Evolutionary conservation across 1,140 invertebrate genomes (phyloP).

Genomic region (Dendrolimus kikuchii): DNA sequence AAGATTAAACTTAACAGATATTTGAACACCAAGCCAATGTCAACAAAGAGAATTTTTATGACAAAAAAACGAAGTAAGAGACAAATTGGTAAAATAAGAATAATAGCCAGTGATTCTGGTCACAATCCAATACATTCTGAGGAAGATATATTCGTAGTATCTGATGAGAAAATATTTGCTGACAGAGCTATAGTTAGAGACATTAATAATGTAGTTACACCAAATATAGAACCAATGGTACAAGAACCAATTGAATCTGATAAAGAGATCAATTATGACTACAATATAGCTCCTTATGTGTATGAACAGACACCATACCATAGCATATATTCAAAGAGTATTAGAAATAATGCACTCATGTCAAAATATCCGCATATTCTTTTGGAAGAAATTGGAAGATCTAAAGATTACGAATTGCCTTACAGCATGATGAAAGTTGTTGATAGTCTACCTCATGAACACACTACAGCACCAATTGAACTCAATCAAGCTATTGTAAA

Average conservation of each 20-base stretch:
- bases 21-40: conserved; percentile 41
- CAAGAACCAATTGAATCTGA: neutral
- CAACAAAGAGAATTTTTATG: conserved; percentile 32
- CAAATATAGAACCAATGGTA: conserved; percentile 14
- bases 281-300: conserved; percentile 15
- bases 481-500: no score
- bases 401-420: conserved; percentile 26
- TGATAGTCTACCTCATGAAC: no score
- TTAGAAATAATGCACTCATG: conserved; percentile 33
- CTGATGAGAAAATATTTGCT: conserved; percentile 40
- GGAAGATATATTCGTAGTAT: conserved; percentile 31
- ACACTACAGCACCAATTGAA: no score
- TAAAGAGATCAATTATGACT: conserved; percentile 16
- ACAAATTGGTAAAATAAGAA: conserved; percentile 46
- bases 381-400: conserved; percentile 29
- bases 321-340: conserved; percentile 24
- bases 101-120: conserved; percentile 32
- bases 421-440: no score
- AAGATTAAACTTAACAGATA: conserved; percentile 42
- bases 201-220: conserved; percentile 9
- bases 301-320: conserved; percentile 14
- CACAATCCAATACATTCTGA: conserved; percentile 15
- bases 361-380: conserved; percentile 62
- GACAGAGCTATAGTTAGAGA: conserved; percentile 34
- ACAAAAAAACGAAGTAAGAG: conserved; percentile 51